Conservation (phyloP, 2,888 invertebrate species). For the Rutpela maculata region DNA sequence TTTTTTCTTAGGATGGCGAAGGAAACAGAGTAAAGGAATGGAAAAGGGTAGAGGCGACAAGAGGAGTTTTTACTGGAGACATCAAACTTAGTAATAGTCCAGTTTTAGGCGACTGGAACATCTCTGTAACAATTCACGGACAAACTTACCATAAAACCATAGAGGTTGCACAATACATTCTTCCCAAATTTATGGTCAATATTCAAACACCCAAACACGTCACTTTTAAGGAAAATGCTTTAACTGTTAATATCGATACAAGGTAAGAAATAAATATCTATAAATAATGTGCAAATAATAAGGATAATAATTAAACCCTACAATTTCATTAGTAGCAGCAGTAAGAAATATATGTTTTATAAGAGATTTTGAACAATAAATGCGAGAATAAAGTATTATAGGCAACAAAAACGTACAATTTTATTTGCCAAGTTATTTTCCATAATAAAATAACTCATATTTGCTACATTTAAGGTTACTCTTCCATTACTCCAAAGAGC, state of each 20-base stretch:
- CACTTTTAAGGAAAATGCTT: constrained; percentile 86
- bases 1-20: constrained; percentile 79
- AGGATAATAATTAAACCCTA: too few relatives aligned
- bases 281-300: not conserved
- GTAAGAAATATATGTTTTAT: too few relatives aligned
- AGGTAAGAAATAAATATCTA: constrained; percentile 78
- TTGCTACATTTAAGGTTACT: too few relatives aligned
- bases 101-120: constrained; percentile 91
- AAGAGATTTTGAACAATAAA: too few relatives aligned
- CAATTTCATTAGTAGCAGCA: too few relatives aligned
- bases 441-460: too few relatives aligned
- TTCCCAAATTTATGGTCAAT: constrained; percentile 94
- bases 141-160: constrained; percentile 79
- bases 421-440: too few relatives aligned
- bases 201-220: constrained; percentile 89
- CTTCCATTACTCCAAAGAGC: too few relatives aligned
- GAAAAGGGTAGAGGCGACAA: constrained; percentile 80
- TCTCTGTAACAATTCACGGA: constrained; percentile 81
- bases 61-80: constrained; percentile 86
- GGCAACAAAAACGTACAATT: too few relatives aligned
- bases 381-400: too few relatives aligned
- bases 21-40: constrained; percentile 90
- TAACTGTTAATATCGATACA: constrained; percentile 87
- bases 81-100: constrained; percentile 88
- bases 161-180: constrained; percentile 92